Evolutionary conservation across 2,888 invertebrate species (phyloP).

Genomic region (Sisyra nigra): DNA sequence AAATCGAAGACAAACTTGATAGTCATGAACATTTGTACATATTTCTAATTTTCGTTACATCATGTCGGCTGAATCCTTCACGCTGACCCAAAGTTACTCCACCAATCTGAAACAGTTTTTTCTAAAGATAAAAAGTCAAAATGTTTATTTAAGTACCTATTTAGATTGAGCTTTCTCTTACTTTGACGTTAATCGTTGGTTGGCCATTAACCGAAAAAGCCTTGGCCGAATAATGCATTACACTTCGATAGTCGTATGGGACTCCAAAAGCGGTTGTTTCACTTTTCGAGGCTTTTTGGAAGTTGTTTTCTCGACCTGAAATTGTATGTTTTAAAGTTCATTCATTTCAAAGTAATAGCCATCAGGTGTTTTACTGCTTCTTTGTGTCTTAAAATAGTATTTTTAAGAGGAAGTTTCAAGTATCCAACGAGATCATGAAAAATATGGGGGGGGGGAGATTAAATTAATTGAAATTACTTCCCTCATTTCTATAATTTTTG

Average conservation of each 20-base stretch:
- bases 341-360: neutral
- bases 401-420: no score
- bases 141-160: neutral
- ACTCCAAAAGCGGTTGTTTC: constrained; percentile 49
- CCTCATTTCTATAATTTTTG: no score
- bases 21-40: constrained; percentile 50
- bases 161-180: constrained; percentile 19
- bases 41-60: constrained; percentile 52
- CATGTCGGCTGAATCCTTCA: constrained; percentile 52
- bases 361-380: neutral
- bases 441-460: no score
- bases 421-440: no score
- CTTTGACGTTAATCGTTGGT: constrained; percentile 56
- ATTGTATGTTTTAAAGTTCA: constrained; percentile 13
- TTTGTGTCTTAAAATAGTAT: no score
- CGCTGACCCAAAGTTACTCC: constrained; percentile 43
- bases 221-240: constrained; percentile 68
- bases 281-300: constrained; percentile 43
- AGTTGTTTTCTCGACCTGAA: constrained; percentile 47
- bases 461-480: no score
- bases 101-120: neutral
- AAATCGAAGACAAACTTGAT: no score
- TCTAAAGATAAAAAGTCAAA: neutral
- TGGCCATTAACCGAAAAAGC: constrained; percentile 58
- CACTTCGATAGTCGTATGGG: constrained; percentile 62